These are phyloP conservation scores for Drosophila insularis DNA, from an alignment of 1,140 invertebrate genomes.

Conservation along the genomic window DNA sequence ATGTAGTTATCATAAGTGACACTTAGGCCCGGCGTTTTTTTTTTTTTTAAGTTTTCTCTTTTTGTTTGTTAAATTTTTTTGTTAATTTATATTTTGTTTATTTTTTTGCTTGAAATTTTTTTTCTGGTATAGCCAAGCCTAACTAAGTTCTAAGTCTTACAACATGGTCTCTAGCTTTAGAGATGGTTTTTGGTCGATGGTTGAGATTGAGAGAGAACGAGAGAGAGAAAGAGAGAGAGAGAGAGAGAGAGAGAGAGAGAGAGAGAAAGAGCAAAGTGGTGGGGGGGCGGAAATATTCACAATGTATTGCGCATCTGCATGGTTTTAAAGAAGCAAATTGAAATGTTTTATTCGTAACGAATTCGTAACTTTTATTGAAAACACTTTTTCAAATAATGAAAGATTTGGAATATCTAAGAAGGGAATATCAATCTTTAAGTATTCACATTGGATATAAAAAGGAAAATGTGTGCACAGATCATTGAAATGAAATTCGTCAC, in stretches of 20 bases:
- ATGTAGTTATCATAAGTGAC: slow-evolving; percentile 5
- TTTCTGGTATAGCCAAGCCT: slow-evolving; percentile 13
- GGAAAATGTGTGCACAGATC: too few species aligned
- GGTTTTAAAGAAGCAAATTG: background rate
- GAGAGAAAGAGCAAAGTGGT: background rate
- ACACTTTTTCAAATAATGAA: too few species aligned
- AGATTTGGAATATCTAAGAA: too few species aligned
- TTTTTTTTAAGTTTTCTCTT: background rate
- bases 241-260: too few species aligned
- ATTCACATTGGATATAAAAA: too few species aligned
- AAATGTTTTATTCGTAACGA: too few species aligned
- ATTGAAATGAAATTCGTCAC: too few species aligned
- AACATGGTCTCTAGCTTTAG: slow-evolving; percentile 9
- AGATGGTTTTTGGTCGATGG: slow-evolving; percentile 8
- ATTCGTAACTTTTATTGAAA: too few species aligned
- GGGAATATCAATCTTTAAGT: too few species aligned
- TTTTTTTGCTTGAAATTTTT: slow-evolving; percentile 14
- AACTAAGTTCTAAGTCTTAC: slow-evolving; percentile 9
- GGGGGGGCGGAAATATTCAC: background rate
- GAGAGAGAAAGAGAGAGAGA: too few species aligned
- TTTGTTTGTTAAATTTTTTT: background rate
- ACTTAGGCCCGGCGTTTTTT: slow-evolving; percentile 7
- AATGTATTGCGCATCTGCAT: background rate
- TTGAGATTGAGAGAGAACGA: background rate
- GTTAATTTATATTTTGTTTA: slow-evolving; percentile 14